These are phyloP conservation scores for Chionis minor DNA, from an alignment of 2,113 vertebrate genomes.

Conservation along the genomic window DNA sequence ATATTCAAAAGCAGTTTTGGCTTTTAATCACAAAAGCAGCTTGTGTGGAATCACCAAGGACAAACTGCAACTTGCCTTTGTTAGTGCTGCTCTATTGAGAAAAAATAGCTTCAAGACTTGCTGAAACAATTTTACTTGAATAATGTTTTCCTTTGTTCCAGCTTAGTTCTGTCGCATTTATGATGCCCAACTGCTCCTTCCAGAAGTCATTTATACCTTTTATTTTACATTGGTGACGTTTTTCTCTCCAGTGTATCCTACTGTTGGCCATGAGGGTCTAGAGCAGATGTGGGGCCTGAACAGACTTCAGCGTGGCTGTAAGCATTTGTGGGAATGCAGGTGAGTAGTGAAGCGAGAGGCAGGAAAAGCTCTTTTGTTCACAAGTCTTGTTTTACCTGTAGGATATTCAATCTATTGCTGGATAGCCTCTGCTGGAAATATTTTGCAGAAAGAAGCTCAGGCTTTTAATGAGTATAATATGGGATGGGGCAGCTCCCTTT, in stretches of 20 bases:
- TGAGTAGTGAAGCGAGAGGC: accelerated
- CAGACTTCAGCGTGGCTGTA: neutral
- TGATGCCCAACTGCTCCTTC: neutral
- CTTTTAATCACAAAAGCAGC: neutral
- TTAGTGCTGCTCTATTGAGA: neutral
- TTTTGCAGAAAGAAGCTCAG: neutral
- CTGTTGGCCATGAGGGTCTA: neutral
- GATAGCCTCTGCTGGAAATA: neutral
- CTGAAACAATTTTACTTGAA: neutral
- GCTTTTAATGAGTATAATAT: neutral
- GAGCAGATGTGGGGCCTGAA: neutral
- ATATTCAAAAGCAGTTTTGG: neutral
- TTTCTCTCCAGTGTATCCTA: accelerated
- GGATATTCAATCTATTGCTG: too few species aligned
- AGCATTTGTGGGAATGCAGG: neutral
- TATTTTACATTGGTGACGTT: neutral
- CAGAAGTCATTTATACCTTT: neutral
- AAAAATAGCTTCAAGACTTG: neutral
- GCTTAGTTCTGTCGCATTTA: neutral
- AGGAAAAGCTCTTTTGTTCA: neutral
- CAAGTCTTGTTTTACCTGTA: neutral
- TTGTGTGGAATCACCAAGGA: neutral
- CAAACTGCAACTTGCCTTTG: neutral
- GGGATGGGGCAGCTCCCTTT: neutral
- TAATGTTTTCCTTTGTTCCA: neutral